Conservation (phyloP, 2,888 invertebrate species). For the Leucophenga maculata region DNA sequence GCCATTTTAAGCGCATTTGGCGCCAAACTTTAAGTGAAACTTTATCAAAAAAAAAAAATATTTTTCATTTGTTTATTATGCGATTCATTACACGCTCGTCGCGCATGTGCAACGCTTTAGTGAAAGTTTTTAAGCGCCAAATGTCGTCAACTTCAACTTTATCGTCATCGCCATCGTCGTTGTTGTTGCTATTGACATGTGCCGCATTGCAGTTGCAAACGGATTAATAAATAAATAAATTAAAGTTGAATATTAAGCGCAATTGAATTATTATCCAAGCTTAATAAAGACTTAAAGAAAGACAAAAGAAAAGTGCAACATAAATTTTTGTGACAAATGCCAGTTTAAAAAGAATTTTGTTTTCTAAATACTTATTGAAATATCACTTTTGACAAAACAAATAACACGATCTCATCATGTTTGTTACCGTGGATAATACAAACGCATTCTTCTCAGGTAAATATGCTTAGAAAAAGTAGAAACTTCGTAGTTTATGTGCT, state of each 20-base stretch:
- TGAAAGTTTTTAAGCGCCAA: conserved; percentile 14
- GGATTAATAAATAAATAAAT: too few species aligned
- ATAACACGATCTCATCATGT: conserved; percentile 59
- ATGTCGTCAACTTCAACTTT: too few species aligned
- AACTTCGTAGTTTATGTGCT: too few species aligned
- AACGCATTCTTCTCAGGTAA: conserved; percentile 71
- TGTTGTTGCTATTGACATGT: too few species aligned
- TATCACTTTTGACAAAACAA: too few species aligned
- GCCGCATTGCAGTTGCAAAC: too few species aligned
- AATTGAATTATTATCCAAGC: too few species aligned
- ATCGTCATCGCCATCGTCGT: too few species aligned
- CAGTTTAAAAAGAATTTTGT: not conserved
- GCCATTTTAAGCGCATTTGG: not conserved
- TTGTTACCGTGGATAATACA: conserved; percentile 70
- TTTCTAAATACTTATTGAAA: too few species aligned
- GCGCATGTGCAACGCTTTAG: conserved; percentile 20
- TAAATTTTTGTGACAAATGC: conserved; percentile 5
- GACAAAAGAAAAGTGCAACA: not conserved
- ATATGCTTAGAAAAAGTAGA: not conserved
- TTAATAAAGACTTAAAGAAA: too few species aligned
- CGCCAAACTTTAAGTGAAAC: not conserved
- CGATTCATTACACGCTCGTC: not conserved
- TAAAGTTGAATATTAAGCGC: too few species aligned
- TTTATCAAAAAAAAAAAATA: not conserved
- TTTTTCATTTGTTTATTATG: not conserved